phyloP scores from a whole-genome alignment of 2,888 invertebrate species.

The Pyralis farinalis region DNA sequence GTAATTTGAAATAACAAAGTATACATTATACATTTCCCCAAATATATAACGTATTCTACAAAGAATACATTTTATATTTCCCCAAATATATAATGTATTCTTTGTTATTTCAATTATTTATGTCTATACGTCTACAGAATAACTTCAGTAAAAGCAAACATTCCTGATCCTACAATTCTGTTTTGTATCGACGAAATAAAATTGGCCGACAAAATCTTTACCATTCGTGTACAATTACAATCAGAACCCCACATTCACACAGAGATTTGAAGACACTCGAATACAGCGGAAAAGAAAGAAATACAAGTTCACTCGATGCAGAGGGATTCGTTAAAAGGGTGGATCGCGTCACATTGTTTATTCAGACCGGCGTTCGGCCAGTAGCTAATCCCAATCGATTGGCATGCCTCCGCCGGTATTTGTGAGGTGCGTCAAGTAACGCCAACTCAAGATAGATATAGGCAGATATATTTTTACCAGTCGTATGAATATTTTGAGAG shows the following conservation, averaged over 20 bases:
- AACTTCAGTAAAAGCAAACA: too few species aligned
- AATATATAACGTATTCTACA: too few species aligned
- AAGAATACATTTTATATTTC: too few species aligned
- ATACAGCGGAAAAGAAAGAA: conserved; percentile 43
- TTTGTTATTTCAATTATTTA: too few species aligned
- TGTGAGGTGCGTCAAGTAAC: conserved; percentile 8
- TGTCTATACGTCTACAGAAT: too few species aligned
- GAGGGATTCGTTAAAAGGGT: conserved; percentile 75
- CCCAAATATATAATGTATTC: too few species aligned
- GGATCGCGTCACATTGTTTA: conserved; percentile 75
- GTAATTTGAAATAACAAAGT: too few species aligned
- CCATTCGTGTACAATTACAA: conserved; percentile 11
- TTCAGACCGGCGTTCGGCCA: conserved; percentile 65
- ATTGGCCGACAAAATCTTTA: not conserved
- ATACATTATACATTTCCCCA: too few species aligned
- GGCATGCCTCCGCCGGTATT: conserved; percentile 7
- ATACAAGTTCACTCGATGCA: conserved; percentile 49
- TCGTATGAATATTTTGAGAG: too few species aligned
- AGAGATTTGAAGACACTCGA: conserved; percentile 14
- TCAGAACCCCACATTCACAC: conserved; percentile 10
- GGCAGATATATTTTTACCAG: too few species aligned
- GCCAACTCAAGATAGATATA: not conserved
- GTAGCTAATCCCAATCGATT: conserved; percentile 11
- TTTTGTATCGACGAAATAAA: conserved; percentile 12
- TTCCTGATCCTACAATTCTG: too few species aligned